Evolutionary conservation across 2,797 vertebrate species (phyloP).

Genomic region (Hemibagrus guttatus): DNA sequence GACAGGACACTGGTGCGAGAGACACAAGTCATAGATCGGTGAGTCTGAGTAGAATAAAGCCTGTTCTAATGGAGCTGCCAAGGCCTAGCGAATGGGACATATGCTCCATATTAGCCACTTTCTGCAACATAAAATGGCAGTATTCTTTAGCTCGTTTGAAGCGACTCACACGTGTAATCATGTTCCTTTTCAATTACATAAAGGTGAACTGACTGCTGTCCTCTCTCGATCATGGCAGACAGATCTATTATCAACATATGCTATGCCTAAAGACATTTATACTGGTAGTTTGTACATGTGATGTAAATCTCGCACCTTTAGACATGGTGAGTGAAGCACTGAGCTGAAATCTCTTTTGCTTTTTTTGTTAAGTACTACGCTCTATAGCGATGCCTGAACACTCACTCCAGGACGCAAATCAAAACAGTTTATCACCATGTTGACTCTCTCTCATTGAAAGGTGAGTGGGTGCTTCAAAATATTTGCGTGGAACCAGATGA

Average conservation of each 20-base stretch:
- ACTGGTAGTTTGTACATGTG: not conserved
- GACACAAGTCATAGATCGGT: conserved; percentile 28
- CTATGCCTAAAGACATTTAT: not conserved
- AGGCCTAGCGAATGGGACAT: conserved; percentile 32
- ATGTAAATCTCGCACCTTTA: not conserved
- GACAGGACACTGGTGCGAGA: conserved; percentile 13
- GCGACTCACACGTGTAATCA: conserved; percentile 32
- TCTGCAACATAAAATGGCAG: conserved; percentile 29
- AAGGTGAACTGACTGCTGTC: not conserved
- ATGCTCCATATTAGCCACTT: conserved; percentile 47
- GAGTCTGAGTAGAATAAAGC: conserved; percentile 18
- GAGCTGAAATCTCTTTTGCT: not conserved
- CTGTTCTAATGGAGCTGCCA: conserved; percentile 14
- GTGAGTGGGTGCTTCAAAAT: not conserved
- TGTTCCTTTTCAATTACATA: not conserved
- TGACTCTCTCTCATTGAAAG: conserved; percentile 11
- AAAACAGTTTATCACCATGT: not conserved
- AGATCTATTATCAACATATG: not conserved
- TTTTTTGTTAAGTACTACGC: not conserved
- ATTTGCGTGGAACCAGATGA: conserved; percentile 4
- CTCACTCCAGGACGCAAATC: conserved; percentile 15
- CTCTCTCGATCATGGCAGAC: not conserved
- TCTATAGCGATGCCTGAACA: conserved; percentile 1
- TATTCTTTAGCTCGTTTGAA: conserved; percentile 43
- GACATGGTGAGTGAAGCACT: not conserved